Base-by-base conservation (phyloP, 2,888 invertebrate species). In the Phaedon cochleariae region DNA sequence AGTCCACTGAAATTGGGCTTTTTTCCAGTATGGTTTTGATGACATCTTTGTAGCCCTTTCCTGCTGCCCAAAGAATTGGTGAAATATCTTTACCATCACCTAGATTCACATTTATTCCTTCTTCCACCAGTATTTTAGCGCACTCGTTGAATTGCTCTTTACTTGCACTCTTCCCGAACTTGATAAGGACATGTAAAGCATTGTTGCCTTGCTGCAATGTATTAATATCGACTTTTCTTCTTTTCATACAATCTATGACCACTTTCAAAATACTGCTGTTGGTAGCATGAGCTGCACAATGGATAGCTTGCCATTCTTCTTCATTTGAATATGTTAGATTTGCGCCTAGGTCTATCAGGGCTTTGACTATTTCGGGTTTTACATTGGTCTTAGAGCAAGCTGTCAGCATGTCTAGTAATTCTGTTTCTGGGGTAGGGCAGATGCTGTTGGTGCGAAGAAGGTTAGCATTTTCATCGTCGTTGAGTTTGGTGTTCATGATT, bases 261-360 rank as follows among this genome's bases (percentile, higher is more conserved):
- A 80, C 78, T 67, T 82, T 79, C 48, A 90, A 74, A 7, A 85
- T 85, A 46, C 85, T 52, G 26, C 70, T 74, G 67, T 79, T 76
- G 10, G 87, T 87, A 53, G 82, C 84, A 76, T 88, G 87, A 0
- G 87, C 85, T 2, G 90, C 90, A 66, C 89, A 88, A 80, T 92
- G 91, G 68, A 92, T 84, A 0, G 90, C 89, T n/a, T 89, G 87
- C 68, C 86, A 87, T 15, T 86, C 84, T 59, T 87, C 85, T 22
- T 76, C 75, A 53, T 67, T 89, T 0, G 87, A 75, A 72, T 82
- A 85, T 71, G 89, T 89, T 0, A 89, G 86, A 77, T 90, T 85
- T 0, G 89, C 90, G 64, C 89, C 89, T 59, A 87, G 81, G 62
- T 87, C 84, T 10, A 91, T 77, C 37, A 92, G 81, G 2, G 86